These are phyloP conservation scores for Malurus leucopterus DNA, from an alignment of 2,797 vertebrate species.

Conservation along the genomic window DNA sequence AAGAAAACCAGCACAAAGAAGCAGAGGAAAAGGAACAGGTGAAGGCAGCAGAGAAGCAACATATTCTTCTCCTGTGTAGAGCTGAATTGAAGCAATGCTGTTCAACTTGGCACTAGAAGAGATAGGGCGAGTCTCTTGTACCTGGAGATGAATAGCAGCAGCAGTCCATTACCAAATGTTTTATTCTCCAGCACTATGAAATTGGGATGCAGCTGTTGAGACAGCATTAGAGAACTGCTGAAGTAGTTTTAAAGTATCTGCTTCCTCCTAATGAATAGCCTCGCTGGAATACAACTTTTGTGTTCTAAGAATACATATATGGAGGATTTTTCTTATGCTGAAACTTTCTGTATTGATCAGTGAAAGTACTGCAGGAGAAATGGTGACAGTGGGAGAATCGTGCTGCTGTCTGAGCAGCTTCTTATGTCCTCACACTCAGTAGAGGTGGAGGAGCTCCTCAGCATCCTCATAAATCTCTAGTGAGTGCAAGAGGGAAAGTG, in stretches of 20 bases:
- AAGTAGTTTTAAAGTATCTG: constrained; percentile 28
- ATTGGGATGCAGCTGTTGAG: constrained; percentile 30
- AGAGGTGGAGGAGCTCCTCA: neutral
- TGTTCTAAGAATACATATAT: constrained; percentile 50
- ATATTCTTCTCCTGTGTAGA: neutral
- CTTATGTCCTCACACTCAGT: neutral
- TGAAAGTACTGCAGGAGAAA: constrained; percentile 40
- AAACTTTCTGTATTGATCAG: constrained; percentile 60
- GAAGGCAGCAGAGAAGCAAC: neutral
- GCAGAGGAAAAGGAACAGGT: constrained; percentile 3
- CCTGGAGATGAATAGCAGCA: neutral
- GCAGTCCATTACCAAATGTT: neutral
- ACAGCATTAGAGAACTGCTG: constrained; percentile 1
- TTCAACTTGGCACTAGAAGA: neutral
- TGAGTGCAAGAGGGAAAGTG: neutral
- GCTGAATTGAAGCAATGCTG: neutral
- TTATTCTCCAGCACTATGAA: constrained; percentile 14
- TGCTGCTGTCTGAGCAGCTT: constrained; percentile 6
- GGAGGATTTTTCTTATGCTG: neutral
- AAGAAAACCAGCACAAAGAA: neutral
- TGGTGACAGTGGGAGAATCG: neutral
- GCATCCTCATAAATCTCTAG: neutral
- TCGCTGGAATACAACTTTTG: constrained; percentile 31
- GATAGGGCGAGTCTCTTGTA: neutral
- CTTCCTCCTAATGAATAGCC: constrained; percentile 40